These are phyloP conservation scores for Bombus ignitus DNA, from an alignment of 1,140 invertebrate species.

Conservation along the genomic window DNA sequence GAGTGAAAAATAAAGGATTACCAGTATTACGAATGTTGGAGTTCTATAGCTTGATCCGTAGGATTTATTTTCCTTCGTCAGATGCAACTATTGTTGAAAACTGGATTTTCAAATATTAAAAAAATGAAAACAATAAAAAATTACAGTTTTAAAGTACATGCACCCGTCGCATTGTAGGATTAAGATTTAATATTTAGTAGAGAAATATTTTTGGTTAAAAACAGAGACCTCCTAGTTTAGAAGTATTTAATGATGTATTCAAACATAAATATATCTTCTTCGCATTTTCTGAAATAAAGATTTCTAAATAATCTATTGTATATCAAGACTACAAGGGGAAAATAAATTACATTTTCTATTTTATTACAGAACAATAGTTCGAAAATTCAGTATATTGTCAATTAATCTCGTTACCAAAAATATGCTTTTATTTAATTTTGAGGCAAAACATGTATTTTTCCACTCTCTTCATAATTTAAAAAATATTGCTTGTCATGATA, in stretches of 20 bases:
- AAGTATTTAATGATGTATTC: background rate
- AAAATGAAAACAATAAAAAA: background rate
- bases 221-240: background rate
- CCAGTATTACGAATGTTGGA: background rate
- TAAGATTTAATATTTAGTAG: background rate
- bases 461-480: no score
- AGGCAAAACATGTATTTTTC: no score
- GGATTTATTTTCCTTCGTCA: background rate
- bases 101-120: background rate
- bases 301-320: background rate
- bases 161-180: background rate
- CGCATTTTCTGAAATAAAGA: background rate
- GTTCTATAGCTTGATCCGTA: background rate
- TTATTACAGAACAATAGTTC: background rate
- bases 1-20: background rate
- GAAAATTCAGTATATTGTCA: background rate
- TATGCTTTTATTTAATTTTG: no score
- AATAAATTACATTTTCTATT: background rate
- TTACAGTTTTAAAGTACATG: background rate
- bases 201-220: background rate
- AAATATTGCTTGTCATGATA: no score
- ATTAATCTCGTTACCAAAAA: background rate
- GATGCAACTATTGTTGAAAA: no score
- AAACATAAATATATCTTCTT: no score
- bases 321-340: no score